Conservation (phyloP, 2,888 invertebrate genomes). For the Tanytarsus gracilentus region DNA sequence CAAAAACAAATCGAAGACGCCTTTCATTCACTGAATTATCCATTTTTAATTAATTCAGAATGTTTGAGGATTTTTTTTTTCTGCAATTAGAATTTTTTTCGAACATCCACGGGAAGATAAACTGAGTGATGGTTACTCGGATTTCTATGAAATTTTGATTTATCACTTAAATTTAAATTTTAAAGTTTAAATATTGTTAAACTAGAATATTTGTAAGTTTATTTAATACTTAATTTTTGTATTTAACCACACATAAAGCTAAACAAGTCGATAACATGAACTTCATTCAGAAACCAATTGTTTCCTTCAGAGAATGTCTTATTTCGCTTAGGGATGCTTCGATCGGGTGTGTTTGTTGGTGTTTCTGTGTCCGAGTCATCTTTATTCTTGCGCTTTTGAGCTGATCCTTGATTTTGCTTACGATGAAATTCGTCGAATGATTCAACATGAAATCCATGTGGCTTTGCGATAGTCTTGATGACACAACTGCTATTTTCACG, state of each 20-base stretch:
- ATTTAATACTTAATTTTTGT: no score
- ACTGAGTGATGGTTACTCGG: no score
- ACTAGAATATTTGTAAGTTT: no score
- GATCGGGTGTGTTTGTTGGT: not conserved
- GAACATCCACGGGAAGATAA: no score
- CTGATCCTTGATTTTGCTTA: not conserved
- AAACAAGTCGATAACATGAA: no score
- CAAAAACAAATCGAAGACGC: constrained; percentile 18
- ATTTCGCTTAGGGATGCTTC: not conserved
- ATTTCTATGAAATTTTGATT: no score
- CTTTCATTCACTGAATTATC: constrained; percentile 16
- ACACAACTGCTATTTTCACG: constrained; percentile 52
- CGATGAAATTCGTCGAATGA: constrained; percentile 28
- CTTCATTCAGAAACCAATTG: no score
- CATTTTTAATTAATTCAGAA: not conserved
- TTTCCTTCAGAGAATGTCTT: not conserved
- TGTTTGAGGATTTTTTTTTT: not conserved
- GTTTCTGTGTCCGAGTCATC: not conserved
- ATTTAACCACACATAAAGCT: no score
- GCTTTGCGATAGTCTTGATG: constrained; percentile 42
- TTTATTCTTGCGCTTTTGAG: constrained; percentile 7
- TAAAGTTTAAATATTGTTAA: no score
- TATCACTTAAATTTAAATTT: no score
- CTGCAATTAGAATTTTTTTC: no score
- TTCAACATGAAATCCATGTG: constrained; percentile 31